These are phyloP conservation scores for Apodemus agrarius DNA, from an alignment of 2,797 vertebrate genomes.

Conservation along the genomic window DNA sequence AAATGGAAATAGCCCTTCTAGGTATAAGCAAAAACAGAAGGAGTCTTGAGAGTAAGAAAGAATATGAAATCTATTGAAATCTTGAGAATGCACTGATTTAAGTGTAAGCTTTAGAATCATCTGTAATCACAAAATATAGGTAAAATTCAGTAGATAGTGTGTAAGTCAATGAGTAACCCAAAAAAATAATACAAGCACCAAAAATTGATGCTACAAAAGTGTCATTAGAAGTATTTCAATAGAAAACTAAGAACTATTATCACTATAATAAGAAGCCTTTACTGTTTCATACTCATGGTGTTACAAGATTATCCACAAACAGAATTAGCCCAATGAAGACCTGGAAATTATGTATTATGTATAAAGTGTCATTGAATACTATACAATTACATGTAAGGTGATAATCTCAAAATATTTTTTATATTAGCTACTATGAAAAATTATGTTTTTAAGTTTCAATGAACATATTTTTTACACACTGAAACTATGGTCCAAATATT, in stretches of 20 bases:
- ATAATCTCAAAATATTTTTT: constrained; percentile 10
- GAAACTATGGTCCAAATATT: background rate
- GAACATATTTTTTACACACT: background rate
- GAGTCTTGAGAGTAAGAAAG: background rate
- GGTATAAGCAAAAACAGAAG: background rate
- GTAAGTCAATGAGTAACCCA: constrained; percentile 9
- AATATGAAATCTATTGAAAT: background rate
- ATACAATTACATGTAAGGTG: constrained; percentile 36
- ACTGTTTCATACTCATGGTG: constrained; percentile 54
- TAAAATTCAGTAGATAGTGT: constrained; percentile 1
- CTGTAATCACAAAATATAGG: constrained; percentile 4
- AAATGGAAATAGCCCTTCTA: background rate
- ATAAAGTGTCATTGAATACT: background rate
- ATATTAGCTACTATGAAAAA: background rate
- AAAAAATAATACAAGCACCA: constrained; percentile 22
- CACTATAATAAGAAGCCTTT: constrained; percentile 40
- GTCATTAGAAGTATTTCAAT: constrained; percentile 57
- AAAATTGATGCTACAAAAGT: constrained; percentile 39
- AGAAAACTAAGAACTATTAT: constrained; percentile 70
- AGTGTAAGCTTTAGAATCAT: background rate
- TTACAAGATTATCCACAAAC: constrained; percentile 35
- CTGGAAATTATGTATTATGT: constrained; percentile 37
- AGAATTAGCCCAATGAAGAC: constrained; percentile 50
- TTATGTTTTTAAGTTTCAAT: background rate
- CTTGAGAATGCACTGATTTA: background rate